Conservation (phyloP, 2,888 invertebrate species). For the Eremobia ochroleuca region DNA sequence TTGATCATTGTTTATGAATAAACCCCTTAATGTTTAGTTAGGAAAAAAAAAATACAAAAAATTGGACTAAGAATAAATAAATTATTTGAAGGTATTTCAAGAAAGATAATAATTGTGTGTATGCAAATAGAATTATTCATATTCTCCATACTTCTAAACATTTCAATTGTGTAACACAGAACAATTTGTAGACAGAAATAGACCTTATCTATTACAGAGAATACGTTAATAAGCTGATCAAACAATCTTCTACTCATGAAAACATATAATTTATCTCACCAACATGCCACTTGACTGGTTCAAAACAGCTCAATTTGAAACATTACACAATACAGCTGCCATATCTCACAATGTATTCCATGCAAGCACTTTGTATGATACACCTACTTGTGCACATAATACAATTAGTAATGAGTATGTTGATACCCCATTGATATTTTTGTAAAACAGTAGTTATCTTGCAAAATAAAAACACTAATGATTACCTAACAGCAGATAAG, state of each 20-base stretch:
- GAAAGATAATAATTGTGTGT: not conserved
- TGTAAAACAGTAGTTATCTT: conserved; percentile 9
- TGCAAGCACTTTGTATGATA: conserved; percentile 7
- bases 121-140: no score
- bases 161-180: conserved; percentile 20
- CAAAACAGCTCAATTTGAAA: conserved; percentile 41
- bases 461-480: conserved; percentile 31
- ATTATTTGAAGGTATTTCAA: not conserved
- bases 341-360: conserved; percentile 17
- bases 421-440: conserved; percentile 26
- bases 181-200: conserved; percentile 46
- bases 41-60: no score
- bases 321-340: conserved; percentile 9
- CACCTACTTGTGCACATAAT: conserved; percentile 16
- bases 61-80: not conserved
- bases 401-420: conserved; percentile 15
- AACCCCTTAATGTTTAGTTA: no score
- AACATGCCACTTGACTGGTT: conserved; percentile 30
- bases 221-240: conserved; percentile 53
- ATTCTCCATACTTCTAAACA: conserved; percentile 9
- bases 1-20: no score
- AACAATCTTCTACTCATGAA: conserved; percentile 46
- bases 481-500: conserved; percentile 52
- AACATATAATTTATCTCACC: conserved; percentile 52
- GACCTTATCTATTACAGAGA: conserved; percentile 54